Conservation (phyloP, 2,797 vertebrate species). For the Australoheros facetus region DNA sequence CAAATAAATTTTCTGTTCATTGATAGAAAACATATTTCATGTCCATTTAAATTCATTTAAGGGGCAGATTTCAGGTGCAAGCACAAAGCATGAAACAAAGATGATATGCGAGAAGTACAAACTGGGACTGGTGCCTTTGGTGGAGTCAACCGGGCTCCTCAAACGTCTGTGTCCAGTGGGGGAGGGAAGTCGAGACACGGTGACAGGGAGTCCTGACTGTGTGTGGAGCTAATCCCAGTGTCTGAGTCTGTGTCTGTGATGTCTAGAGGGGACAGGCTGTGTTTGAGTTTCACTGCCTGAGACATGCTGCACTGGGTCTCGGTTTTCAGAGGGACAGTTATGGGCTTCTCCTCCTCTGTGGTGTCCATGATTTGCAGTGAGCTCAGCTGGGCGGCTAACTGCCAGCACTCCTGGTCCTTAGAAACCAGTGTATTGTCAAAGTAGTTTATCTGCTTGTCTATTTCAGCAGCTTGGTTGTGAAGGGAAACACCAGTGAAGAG, state of each 20-base stretch:
- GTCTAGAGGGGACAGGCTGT: slow-evolving; percentile 78
- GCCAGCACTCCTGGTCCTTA: slow-evolving; percentile 90
- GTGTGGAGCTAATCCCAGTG: slow-evolving; percentile 97
- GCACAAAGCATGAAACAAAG: neutral
- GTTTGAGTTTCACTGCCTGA: slow-evolving; percentile 73
- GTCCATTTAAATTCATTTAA: no score
- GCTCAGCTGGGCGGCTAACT: slow-evolving; percentile 86
- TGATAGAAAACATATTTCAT: no score
- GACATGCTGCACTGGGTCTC: slow-evolving; percentile 60
- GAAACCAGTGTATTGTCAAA: slow-evolving; percentile 83
- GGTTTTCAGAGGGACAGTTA: slow-evolving; percentile 59
- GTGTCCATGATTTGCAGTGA: slow-evolving; percentile 77
- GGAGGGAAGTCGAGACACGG: slow-evolving; percentile 81
- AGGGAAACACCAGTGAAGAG: slow-evolving; percentile 86
- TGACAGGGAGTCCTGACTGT: slow-evolving; percentile 95
- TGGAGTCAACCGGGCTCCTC: slow-evolving; percentile 26
- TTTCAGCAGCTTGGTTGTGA: slow-evolving; percentile 81
- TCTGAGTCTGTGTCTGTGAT: slow-evolving; percentile 95
- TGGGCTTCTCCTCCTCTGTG: slow-evolving; percentile 55
- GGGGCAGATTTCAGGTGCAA: neutral
- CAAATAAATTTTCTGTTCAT: no score
- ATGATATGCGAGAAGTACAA: neutral
- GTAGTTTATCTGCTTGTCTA: slow-evolving; percentile 87
- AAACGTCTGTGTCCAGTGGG: slow-evolving; percentile 80
- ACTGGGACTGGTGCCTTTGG: neutral